phyloP scores from a whole-genome alignment of 2,797 vertebrate species.

The Synanceia verrucosa region DNA sequence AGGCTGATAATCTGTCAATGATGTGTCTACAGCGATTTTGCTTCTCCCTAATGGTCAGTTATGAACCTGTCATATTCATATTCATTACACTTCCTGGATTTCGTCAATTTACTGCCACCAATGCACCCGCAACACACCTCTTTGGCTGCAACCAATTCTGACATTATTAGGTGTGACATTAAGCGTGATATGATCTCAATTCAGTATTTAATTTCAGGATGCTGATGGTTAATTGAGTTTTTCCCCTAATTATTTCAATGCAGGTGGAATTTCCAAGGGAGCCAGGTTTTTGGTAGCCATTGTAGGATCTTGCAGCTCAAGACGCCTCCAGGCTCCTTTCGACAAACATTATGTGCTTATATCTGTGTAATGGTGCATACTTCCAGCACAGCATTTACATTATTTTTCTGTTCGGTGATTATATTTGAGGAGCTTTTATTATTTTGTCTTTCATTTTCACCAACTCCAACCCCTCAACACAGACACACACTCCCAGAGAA shows the following conservation, averaged over 20 bases:
- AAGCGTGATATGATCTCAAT: not conserved
- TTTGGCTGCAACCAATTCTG: not conserved
- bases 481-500: constrained; percentile 27
- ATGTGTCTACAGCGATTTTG: not conserved
- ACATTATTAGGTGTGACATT: not conserved
- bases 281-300: not conserved
- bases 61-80: not conserved
- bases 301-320: not conserved
- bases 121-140: not conserved
- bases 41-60: not conserved
- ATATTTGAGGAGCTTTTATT: constrained; percentile 25
- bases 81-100: not conserved
- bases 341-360: constrained; percentile 19
- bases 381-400: not conserved
- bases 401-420: constrained; percentile 29
- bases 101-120: not conserved
- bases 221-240: not conserved
- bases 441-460: not conserved
- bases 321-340: no score
- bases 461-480: constrained; percentile 1
- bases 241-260: not conserved
- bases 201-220: not conserved
- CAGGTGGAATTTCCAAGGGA: not conserved
- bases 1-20: not conserved
- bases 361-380: constrained; percentile 10